These are phyloP conservation scores for Cheiracanthium punctorium DNA, from an alignment of 2,888 invertebrate genomes.

Conservation along the genomic window DNA sequence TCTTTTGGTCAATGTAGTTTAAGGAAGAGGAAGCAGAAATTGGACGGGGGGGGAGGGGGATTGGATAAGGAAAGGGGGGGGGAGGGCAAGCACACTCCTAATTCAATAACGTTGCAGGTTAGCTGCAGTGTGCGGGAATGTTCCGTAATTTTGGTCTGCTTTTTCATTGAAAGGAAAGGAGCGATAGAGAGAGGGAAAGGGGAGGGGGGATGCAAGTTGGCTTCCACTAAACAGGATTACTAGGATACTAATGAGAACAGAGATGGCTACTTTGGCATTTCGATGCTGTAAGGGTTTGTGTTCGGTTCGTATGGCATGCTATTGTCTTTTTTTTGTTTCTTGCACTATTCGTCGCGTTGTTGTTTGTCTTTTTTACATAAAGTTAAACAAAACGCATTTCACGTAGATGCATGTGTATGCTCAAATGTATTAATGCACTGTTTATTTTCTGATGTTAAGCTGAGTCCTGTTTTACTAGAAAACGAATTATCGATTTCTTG, in stretches of 20 bases:
- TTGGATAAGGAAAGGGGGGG: constrained; percentile 7
- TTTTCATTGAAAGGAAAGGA: constrained; percentile 2
- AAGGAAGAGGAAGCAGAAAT: background rate
- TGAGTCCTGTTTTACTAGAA: no score
- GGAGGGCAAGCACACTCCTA: constrained; percentile 53
- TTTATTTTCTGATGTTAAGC: no score
- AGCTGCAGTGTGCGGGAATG: constrained; percentile 6
- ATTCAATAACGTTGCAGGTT: constrained; percentile 62
- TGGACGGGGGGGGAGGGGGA: background rate
- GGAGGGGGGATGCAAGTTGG: constrained; percentile 53
- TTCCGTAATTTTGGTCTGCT: constrained; percentile 36
- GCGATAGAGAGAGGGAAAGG: background rate
- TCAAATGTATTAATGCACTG: no score
- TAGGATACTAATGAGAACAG: constrained; percentile 61
- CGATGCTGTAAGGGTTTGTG: background rate
- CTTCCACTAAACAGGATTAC: constrained; percentile 63
- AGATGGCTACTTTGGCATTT: constrained; percentile 61
- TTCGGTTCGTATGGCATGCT: no score
- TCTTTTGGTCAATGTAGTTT: constrained; percentile 58
- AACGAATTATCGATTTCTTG: no score
- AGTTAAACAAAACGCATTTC: no score
- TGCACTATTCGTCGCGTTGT: no score
- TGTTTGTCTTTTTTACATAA: no score
- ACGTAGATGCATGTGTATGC: no score
- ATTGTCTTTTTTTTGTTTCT: no score